Conservation (phyloP, 2,888 invertebrate species). For the Sinohyriopsis cumingii region DNA sequence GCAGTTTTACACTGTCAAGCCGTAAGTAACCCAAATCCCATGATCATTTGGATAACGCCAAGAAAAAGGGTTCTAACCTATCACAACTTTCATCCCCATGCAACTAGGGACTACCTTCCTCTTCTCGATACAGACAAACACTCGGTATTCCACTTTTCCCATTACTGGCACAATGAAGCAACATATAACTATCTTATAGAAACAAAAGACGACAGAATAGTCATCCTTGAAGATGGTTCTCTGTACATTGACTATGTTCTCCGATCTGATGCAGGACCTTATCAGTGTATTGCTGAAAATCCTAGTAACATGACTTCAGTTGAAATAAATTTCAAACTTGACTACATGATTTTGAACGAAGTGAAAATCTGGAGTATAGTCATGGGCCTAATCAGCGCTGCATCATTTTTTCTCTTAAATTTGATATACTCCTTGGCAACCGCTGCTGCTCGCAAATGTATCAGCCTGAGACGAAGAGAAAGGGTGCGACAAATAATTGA, state of each 20-base stretch:
- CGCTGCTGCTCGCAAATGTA: conserved; percentile 49
- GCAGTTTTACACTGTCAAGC: conserved; percentile 85
- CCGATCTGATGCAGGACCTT: conserved; percentile 82
- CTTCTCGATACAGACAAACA: conserved; percentile 21
- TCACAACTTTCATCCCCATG: conserved; percentile 47
- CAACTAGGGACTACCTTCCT: conserved; percentile 37
- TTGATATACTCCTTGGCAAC: conserved; percentile 83
- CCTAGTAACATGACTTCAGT: conserved; percentile 85
- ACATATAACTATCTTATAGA: conserved; percentile 45
- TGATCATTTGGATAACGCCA: conserved; percentile 84
- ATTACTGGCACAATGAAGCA: conserved; percentile 53
- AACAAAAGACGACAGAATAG: conserved; percentile 74
- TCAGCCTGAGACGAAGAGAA: conserved; percentile 71
- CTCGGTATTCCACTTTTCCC: conserved; percentile 43
- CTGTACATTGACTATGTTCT: conserved; percentile 81
- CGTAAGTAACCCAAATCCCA: conserved; percentile 84
- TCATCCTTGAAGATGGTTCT: conserved; percentile 84
- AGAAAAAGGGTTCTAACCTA: conserved; percentile 43
- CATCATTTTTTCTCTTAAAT: conserved; percentile 85
- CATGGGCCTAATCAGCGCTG: conserved; percentile 86
- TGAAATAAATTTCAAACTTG: conserved; percentile 79
- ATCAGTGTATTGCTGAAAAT: conserved; percentile 89
- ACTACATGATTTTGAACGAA: conserved; percentile 87
- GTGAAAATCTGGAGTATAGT: conserved; percentile 88
- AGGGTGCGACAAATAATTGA: conserved; percentile 72